Base-by-base conservation (phyloP, 2,113 vertebrate genomes). In the rabbit (Oryctolagus cuniculus) region DNA sequence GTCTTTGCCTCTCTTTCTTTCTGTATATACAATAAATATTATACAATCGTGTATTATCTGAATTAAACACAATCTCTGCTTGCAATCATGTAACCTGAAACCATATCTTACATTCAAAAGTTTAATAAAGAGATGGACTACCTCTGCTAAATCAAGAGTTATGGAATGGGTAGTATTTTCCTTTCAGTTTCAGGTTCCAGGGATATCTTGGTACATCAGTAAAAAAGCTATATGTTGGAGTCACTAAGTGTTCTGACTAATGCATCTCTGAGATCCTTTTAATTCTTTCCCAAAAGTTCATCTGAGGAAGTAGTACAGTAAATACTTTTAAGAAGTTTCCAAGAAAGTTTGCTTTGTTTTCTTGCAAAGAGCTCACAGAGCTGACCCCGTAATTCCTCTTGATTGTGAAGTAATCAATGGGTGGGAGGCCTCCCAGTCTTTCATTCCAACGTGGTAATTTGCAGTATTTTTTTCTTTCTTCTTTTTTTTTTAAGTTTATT, bases 171-270 rank as follows among this genome's bases (percentile, higher is more conserved):
- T 25, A 34, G 66, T 9, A 51, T 49, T 80, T 94, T 87, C 36
- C 53, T 92, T 90, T 75, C 55, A 72, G 58, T 86, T 90, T 90
- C 75, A 61, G 38, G 38, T 84, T 75, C 74, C 31, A 90, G 5
- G 86, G 31, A 81, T 81, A 72, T 58, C 44, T 72, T 81, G 34
- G 15, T 67, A n/a, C 15, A 17, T 61, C 74, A 69, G 27, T 22
- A 81, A 66, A n/a, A 63, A 67, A 87, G 55, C 51, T 77, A 61
- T 81, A 81, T 88, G 22, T 19, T 53, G 55, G 11, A 69, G 55
- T 69, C 74, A 73, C 2, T 77, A 67, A 72, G 21, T 66, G 15
- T 78, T 90, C 66, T 70, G 63, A 88, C 36, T n/a, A 63, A 49
- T 44, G 5, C 13, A 36, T 70, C n/a, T 78, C 55, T 91, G 61